Conservation (phyloP, 2,888 invertebrate genomes). For the Cataglyphis cursor region DNA sequence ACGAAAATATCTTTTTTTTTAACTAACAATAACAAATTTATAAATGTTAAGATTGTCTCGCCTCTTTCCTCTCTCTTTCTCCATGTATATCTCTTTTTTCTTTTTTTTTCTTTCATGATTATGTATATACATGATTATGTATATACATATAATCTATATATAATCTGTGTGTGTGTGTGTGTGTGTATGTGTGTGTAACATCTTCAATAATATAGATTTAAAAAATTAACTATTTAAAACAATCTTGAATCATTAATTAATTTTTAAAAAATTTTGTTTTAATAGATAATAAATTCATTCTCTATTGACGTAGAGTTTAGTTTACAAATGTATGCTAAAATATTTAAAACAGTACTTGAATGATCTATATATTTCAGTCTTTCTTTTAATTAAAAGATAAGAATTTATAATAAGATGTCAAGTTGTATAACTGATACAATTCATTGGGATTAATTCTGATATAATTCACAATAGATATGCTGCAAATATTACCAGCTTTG, state of each 20-base stretch:
- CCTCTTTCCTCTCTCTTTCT: no score
- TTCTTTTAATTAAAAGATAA: conserved; percentile 6
- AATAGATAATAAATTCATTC: background rate
- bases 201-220: background rate
- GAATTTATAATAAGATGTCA: conserved; percentile 15
- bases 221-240: background rate
- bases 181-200: background rate
- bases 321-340: background rate
- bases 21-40: background rate
- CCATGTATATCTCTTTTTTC: background rate
- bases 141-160: no score
- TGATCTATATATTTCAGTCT: background rate
- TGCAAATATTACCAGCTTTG: conserved; percentile 45
- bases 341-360: background rate
- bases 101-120: background rate
- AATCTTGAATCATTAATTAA: background rate
- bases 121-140: background rate
- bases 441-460: conserved; percentile 35
- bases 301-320: background rate
- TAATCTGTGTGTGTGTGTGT: no score
- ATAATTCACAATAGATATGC: conserved; percentile 28
- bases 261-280: background rate
- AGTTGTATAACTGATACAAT: background rate
- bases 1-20: background rate
- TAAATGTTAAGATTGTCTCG: background rate